Evolutionary conservation across 2,797 vertebrate species (phyloP), one percentile per base, ranked within the genome.

Genomic region (Sardinella longiceps): DNA sequence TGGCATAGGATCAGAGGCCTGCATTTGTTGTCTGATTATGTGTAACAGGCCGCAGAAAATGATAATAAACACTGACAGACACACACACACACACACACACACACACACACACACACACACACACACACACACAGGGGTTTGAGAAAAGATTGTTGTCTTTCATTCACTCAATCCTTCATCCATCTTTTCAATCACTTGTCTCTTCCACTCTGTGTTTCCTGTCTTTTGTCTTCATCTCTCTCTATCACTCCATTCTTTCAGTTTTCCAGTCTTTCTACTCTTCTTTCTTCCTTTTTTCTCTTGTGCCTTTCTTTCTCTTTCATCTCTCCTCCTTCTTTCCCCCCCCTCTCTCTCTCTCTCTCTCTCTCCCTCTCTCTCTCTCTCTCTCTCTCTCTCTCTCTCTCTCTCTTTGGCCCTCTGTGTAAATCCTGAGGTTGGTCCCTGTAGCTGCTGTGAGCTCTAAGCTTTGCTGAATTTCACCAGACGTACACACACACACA

Each of bases 1-100:
- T 90, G 88, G 87, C 85, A 70, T 74, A n/a, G 74, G 87, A 87
- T 89, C 89, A 85, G 25, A 66, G 60, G n/a, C n/a, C n/a, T n/a
- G 82, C 89, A 81, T 82, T n/a, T 80, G 81, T 85, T 77, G 88
- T 88, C 88, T 86, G 39, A 89, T 90, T 82, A 82, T 89, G 50
- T 91, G 84, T 85, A 86, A 85, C 82, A 85, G 80, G 83, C 63
- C 50, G 82, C 84, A 18, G 66, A 60, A 77, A 83, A 15, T 18
- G 43, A 3, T 53, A 81, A 81, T 70, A 28, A 14, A 30, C 33
- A 66, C 86, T 80, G 48, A 70, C 15, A 5, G 46, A 80, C 23
- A 60, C 39, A 5, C 56, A 45, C 60, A 83, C 45, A 70, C 39
- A 80, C 63, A 39, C n/a, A 51, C 9, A 45, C n/a, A n/a, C n/a